phyloP scores from a whole-genome alignment of 2,113 vertebrate species.

The Rhombomys opimus region DNA sequence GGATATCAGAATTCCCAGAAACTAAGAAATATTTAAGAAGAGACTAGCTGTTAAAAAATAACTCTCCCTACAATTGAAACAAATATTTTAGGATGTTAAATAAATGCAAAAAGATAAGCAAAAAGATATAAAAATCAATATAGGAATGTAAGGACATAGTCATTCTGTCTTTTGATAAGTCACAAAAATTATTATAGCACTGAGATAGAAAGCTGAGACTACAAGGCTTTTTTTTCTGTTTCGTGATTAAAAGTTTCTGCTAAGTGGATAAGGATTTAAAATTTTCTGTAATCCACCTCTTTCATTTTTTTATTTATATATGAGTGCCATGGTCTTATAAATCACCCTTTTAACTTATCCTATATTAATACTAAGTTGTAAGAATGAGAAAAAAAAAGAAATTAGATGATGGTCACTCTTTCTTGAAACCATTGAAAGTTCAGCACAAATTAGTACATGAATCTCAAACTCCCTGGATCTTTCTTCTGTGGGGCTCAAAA shows the following conservation, averaged over 20 bases:
- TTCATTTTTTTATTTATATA: background rate
- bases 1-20: conserved; percentile 13
- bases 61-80: background rate
- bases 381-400: background rate
- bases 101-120: background rate
- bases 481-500: background rate
- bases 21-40: background rate
- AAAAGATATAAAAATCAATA: background rate
- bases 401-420: background rate
- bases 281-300: background rate
- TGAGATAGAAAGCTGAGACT: background rate
- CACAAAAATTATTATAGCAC: background rate
- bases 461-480: background rate
- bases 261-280: background rate
- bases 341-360: background rate
- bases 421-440: background rate
- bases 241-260: background rate
- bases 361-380: background rate
- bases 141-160: rapidly evolving
- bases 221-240: background rate
- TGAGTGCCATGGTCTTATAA: background rate
- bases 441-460: background rate
- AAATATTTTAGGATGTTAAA: background rate
- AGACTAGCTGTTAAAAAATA: background rate
- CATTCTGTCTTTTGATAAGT: background rate